phyloP scores from a whole-genome alignment of 2,888 invertebrate genomes.

The Trachelus iudaicus region DNA sequence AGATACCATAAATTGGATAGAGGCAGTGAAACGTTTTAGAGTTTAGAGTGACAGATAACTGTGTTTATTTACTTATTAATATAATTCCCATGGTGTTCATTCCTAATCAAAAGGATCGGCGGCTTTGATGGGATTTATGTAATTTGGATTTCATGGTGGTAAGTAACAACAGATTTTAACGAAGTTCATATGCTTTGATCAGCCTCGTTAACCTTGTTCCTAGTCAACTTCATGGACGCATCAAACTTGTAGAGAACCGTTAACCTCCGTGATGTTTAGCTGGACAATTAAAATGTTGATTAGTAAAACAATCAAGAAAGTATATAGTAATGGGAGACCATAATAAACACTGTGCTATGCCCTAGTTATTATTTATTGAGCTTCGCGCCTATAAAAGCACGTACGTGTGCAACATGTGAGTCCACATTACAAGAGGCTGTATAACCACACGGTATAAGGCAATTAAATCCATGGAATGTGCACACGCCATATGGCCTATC shows the following conservation, averaged over 20 bases:
- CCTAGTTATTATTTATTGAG: slow-evolving; percentile 21
- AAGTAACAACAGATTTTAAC: neutral
- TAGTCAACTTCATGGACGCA: neutral
- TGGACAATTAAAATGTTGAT: slow-evolving; percentile 28
- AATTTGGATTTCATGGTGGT: neutral
- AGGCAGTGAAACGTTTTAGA: neutral
- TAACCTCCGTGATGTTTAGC: neutral
- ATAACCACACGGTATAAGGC: slow-evolving; percentile 23
- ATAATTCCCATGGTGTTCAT: neutral
- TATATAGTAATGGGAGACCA: slow-evolving; percentile 13
- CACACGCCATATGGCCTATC: slow-evolving; percentile 32
- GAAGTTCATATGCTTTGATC: neutral
- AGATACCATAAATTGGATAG: neutral
- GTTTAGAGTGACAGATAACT: neutral
- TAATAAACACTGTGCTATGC: slow-evolving; percentile 23
- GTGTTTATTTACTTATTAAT: neutral
- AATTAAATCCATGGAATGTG: slow-evolving; percentile 40
- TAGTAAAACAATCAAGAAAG: slow-evolving; percentile 22
- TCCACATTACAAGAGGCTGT: neutral
- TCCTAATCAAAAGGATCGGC: neutral
- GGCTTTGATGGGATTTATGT: neutral
- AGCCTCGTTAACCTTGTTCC: neutral
- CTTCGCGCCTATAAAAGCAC: neutral
- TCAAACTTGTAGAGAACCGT: neutral
- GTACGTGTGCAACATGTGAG: neutral